phyloP scores from a whole-genome alignment of 1,140 invertebrate species.

The Propsilocerus akamusi region DNA sequence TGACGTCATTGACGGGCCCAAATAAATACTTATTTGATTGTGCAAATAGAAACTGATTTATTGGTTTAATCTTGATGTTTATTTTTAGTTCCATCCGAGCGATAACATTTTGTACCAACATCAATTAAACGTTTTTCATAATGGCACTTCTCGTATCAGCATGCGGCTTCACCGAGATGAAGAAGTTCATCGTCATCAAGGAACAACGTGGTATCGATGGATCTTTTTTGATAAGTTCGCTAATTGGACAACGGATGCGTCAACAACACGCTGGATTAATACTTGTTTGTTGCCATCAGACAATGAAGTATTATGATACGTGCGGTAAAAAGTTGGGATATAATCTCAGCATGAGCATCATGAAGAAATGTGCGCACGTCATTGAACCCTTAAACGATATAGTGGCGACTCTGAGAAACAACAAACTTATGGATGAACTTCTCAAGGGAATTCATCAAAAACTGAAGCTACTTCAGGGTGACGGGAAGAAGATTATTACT shows the following conservation, averaged over 20 bases:
- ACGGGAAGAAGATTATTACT: constrained; percentile 24
- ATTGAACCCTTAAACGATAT: constrained; percentile 34
- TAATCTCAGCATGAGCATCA: constrained; percentile 36
- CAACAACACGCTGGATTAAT: constrained; percentile 32
- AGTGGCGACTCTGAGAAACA: constrained; percentile 19
- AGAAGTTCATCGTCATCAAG: constrained; percentile 39
- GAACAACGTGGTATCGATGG: constrained; percentile 47
- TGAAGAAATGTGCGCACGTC: constrained; percentile 30
- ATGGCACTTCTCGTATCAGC: constrained; percentile 33
- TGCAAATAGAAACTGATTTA: neutral
- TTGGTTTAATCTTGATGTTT: neutral
- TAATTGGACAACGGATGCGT: constrained; percentile 34
- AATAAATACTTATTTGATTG: neutral
- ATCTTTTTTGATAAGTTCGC: constrained; percentile 43
- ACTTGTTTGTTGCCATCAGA: constrained; percentile 46
- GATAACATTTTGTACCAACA: neutral
- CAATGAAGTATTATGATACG: constrained; percentile 47
- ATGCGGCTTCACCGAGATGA: constrained; percentile 35
- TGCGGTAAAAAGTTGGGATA: constrained; percentile 52
- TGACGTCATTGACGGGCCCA: constrained; percentile 1
- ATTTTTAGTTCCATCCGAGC: neutral
- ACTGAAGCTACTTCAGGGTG: constrained; percentile 11
- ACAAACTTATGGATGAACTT: constrained; percentile 7
- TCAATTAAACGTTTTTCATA: constrained; percentile 11
- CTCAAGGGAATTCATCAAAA: neutral